Percentiles rank a stretch among this genome's conserved stretches.
These are phyloP conservation scores for Apotomis turbidana DNA, from an alignment of 2,888 invertebrate genomes.

Conservation along the genomic window DNA sequence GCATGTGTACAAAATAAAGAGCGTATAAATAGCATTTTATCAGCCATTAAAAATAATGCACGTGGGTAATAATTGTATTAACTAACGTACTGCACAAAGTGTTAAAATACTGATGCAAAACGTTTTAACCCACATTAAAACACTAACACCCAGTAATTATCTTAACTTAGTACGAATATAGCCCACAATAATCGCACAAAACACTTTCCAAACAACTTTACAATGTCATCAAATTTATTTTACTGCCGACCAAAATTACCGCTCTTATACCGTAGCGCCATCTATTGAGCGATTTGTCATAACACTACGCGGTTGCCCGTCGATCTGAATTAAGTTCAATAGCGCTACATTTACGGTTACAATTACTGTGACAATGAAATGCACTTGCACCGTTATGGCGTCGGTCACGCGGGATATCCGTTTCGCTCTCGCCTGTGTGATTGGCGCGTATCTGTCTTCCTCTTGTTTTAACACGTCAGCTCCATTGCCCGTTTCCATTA, in stretches of 20 bases:
- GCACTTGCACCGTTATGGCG: conserved; percentile 71
- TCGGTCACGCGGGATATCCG: conserved; percentile 61
- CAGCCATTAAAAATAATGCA: no score
- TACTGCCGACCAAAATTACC: conserved; percentile 39
- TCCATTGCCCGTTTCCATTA: conserved; percentile 81
- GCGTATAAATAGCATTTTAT: no score
- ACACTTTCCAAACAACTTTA: conserved; percentile 43
- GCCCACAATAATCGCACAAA: conserved; percentile 39
- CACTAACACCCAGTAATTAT: conserved; percentile 39
- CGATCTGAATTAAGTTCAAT: conserved; percentile 63
- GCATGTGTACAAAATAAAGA: no score
- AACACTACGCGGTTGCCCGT: conserved; percentile 49
- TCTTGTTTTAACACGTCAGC: conserved; percentile 75
- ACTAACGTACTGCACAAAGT: neutral
- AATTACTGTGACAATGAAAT: conserved; percentile 67
- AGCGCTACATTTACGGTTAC: conserved; percentile 60
- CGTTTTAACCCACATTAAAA: conserved; percentile 35
- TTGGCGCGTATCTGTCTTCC: conserved; percentile 66
- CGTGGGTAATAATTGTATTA: no score
- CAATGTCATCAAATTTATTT: conserved; percentile 42
- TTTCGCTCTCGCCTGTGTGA: conserved; percentile 66
- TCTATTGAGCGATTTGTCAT: conserved; percentile 51
- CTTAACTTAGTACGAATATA: conserved; percentile 39
- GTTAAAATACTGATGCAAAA: conserved; percentile 13
- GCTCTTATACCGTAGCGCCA: conserved; percentile 38